These are phyloP conservation scores for Porites lutea DNA, from an alignment of 64 coral and sea anemone genomes.

Conservation along the genomic window DNA sequence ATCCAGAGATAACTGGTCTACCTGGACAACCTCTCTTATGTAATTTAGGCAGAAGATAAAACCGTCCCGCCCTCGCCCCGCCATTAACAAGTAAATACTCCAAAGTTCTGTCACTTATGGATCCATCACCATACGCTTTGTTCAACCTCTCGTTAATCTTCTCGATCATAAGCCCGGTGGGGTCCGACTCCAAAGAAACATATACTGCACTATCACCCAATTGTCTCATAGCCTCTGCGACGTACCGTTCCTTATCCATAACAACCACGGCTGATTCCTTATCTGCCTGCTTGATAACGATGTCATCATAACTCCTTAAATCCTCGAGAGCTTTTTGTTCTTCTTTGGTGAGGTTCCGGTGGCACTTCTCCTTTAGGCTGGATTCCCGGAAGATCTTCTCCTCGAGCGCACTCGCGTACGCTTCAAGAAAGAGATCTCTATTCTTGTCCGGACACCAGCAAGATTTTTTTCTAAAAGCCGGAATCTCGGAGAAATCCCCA, in stretches of 20 bases:
- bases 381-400: not conserved
- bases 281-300: constrained; percentile 20
- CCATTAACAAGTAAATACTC: too few relatives aligned
- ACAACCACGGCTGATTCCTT: not conserved
- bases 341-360: constrained; percentile 12
- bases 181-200: too few relatives aligned
- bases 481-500: not conserved
- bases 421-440: constrained; percentile 41
- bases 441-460: constrained; percentile 25
- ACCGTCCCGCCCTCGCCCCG: too few relatives aligned
- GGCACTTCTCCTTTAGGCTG: not conserved
- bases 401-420: constrained; percentile 2
- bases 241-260: not conserved
- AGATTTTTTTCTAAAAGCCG: constrained; percentile 34
- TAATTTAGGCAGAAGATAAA: too few relatives aligned
- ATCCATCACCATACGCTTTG: too few relatives aligned
- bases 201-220: too few relatives aligned
- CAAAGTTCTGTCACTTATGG: too few relatives aligned
- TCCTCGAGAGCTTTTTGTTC: not conserved
- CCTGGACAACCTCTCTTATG: too few relatives aligned
- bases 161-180: too few relatives aligned
- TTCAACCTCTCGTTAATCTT: too few relatives aligned
- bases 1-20: too few relatives aligned
- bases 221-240: too few relatives aligned
- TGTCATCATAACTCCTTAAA: constrained; percentile 19